A percentile compares a stretch with the other conserved stretches of the same genome.
phyloP scores from a whole-genome alignment of 2,888 invertebrate genomes.

The Thymelicus acteon region DNA sequence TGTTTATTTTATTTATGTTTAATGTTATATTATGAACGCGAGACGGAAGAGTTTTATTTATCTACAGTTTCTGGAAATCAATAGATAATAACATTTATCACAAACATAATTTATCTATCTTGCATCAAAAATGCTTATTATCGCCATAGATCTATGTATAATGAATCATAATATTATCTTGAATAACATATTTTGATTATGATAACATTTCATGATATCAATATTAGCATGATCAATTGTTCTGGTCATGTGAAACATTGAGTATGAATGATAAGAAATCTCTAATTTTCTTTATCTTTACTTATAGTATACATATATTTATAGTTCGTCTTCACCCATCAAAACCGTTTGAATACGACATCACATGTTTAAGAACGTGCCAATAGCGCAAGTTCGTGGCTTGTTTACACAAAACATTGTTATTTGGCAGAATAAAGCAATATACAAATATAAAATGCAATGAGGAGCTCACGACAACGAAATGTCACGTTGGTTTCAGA shows the following conservation, averaged over 20 bases:
- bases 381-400: background rate
- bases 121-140: too few relatives aligned
- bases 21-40: too few relatives aligned
- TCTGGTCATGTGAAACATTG: background rate
- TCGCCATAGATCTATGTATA: too few relatives aligned
- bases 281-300: background rate
- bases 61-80: background rate
- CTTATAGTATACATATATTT: background rate
- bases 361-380: background rate
- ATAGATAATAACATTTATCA: background rate
- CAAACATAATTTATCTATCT: too few relatives aligned
- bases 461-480: background rate
- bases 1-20: too few relatives aligned
- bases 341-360: background rate
- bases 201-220: background rate
- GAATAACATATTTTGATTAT: slow-evolving; percentile 12
- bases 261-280: background rate
- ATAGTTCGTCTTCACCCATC: too few relatives aligned
- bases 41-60: too few relatives aligned
- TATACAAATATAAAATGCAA: background rate
- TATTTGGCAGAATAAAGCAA: background rate
- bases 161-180: too few relatives aligned
- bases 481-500: background rate
- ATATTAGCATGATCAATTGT: background rate
- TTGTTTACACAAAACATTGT: slow-evolving; percentile 6